Percentiles rank a stretch among this genome's conserved stretches.
Evolutionary conservation across 2,797 vertebrate genomes (phyloP).

Genomic region (Rhinogobio ventralis): DNA sequence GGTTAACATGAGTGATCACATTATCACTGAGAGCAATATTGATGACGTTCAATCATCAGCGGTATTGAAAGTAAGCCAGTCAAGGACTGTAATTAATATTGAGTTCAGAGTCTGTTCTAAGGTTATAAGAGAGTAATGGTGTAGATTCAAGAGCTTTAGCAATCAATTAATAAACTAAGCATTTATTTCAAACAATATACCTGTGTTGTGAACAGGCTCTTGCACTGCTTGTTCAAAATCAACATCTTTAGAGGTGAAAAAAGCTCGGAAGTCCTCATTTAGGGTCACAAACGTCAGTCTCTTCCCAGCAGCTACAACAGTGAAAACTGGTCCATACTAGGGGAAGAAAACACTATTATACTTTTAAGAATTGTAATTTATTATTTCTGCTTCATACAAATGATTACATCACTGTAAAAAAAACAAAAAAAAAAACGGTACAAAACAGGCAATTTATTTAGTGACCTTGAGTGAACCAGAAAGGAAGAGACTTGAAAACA

Average conservation of each 20-base stretch:
- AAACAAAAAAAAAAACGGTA: neutral
- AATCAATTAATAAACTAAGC: neutral
- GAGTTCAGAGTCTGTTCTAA: slow-evolving; percentile 11
- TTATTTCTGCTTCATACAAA: neutral
- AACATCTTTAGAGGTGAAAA: slow-evolving; percentile 82
- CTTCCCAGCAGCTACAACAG: slow-evolving; percentile 78
- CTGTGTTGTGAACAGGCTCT: slow-evolving; percentile 75
- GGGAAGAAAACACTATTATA: neutral
- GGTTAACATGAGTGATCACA: slow-evolving; percentile 3
- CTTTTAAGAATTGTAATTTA: neutral
- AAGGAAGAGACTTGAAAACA: neutral
- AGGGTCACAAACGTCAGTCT: slow-evolving; percentile 83
- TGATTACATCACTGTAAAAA: neutral
- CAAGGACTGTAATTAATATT: neutral
- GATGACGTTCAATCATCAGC: neutral
- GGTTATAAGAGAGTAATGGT: neutral
- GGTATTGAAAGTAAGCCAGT: neutral
- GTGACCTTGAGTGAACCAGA: neutral
- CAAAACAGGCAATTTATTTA: neutral
- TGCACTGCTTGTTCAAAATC: slow-evolving; percentile 84
- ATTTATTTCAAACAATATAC: slow-evolving; percentile 64
- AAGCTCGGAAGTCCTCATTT: slow-evolving; percentile 78
- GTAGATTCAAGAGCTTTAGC: neutral
- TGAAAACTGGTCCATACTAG: slow-evolving; percentile 84
- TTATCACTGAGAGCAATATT: neutral